These are phyloP conservation scores for Xenotilapia caudafasciata DNA, from an alignment of 2,113 vertebrate species.

Conservation along the genomic window DNA sequence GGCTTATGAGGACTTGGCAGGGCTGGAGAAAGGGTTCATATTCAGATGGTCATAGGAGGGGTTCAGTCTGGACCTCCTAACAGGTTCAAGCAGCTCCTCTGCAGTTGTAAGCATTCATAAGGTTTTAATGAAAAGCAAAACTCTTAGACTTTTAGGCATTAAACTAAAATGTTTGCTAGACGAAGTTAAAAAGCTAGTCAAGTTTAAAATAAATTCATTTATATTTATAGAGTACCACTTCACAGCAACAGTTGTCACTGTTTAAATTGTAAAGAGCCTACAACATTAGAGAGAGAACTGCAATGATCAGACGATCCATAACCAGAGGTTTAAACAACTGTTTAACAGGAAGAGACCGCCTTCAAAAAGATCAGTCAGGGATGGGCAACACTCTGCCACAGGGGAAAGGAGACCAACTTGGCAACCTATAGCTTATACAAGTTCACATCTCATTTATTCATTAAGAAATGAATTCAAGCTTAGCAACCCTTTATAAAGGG, in stretches of 20 bases:
- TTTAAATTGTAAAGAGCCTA: not conserved
- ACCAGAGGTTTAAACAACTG: not conserved
- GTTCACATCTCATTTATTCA: not conserved
- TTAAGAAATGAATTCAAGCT: not conserved
- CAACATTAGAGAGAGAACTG: too few species aligned
- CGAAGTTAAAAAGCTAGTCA: not conserved
- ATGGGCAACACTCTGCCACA: not conserved
- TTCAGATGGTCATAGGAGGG: not conserved
- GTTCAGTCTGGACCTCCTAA: not conserved
- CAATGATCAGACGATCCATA: not conserved
- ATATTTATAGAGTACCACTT: not conserved
- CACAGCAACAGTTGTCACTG: not conserved
- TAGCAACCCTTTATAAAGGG: not conserved
- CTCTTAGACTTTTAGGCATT: not conserved
- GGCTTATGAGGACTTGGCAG: not conserved
- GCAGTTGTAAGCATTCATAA: not conserved
- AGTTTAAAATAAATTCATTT: not conserved
- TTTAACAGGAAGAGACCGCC: not conserved
- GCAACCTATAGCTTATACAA: not conserved
- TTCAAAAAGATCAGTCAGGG: not conserved
- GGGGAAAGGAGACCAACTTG: not conserved
- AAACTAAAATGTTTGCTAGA: not conserved
- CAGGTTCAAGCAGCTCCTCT: not conserved
- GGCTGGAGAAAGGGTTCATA: not conserved
- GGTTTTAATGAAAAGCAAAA: not conserved